Evolutionary conservation across 2,888 invertebrate genomes (phyloP).

Genomic region (Nemurella pictetii): DNA sequence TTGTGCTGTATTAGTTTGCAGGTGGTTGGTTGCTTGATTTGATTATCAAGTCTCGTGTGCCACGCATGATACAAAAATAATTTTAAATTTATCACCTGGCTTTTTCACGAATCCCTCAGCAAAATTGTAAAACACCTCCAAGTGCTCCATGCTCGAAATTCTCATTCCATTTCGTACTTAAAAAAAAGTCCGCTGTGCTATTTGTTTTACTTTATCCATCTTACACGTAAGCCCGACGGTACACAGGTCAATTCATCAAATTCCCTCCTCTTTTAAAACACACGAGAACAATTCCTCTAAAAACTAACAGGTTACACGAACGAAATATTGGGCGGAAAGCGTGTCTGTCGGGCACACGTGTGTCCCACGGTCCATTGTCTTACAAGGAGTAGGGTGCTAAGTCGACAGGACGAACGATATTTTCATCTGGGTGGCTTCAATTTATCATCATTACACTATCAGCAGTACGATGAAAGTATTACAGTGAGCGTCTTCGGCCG

Average conservation of each 20-base stretch:
- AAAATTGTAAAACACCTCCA: too few species aligned
- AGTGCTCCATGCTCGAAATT: too few species aligned
- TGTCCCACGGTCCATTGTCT: not conserved
- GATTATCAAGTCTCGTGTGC: too few species aligned
- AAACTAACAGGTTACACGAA: not conserved
- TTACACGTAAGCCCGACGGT: not conserved
- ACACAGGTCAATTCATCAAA: not conserved
- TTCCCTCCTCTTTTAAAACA: not conserved
- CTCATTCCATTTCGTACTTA: too few species aligned
- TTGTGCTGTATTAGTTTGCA: not conserved
- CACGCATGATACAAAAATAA: too few species aligned
- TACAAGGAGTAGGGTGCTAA: not conserved
- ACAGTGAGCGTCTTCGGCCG: not conserved
- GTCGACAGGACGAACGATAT: not conserved
- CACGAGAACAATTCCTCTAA: not conserved
- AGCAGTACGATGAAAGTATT: not conserved
- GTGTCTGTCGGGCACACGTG: too few species aligned
- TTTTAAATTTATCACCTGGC: too few species aligned
- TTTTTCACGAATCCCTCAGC: too few species aligned
- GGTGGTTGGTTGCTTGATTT: too few species aligned
- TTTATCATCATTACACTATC: constrained; percentile 23
- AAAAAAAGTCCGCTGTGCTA: not conserved
- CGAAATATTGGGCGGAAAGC: not conserved
- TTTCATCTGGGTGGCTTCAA: not conserved
- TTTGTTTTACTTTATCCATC: not conserved